These are phyloP conservation scores for Hypena proboscidalis DNA, from an alignment of 2,888 invertebrate species.

Conservation along the genomic window DNA sequence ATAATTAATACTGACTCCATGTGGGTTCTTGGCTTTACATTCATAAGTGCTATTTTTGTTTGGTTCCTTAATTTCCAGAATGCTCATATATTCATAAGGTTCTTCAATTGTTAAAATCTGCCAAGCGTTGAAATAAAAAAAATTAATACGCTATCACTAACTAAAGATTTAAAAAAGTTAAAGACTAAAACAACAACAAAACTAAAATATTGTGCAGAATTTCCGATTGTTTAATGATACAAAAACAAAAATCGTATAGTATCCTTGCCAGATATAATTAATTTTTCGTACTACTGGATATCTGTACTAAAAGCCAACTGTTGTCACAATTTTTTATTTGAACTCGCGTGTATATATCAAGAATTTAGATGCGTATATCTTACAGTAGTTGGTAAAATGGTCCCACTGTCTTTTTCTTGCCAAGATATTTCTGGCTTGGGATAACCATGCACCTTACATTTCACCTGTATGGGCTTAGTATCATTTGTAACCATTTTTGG, in stretches of 20 bases:
- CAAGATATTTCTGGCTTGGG: conserved; percentile 60
- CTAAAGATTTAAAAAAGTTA: no score
- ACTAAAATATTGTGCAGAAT: background rate
- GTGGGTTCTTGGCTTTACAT: conserved; percentile 55
- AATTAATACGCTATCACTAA: no score
- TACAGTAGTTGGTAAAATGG: conserved; percentile 41
- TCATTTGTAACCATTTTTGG: conserved; percentile 36
- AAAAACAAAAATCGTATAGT: no score
- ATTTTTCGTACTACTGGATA: no score
- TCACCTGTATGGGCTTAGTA: conserved; percentile 44
- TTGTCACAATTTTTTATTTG: no score
- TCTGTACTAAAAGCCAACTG: no score
- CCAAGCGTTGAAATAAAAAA: conserved; percentile 12
- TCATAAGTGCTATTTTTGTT: conserved; percentile 47
- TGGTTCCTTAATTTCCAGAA: conserved; percentile 47
- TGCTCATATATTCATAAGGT: conserved; percentile 57
- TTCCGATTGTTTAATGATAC: background rate
- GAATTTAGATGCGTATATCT: no score
- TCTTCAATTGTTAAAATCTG: conserved; percentile 47
- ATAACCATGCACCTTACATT: conserved; percentile 57
- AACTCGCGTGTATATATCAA: no score
- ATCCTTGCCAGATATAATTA: no score
- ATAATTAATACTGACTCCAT: conserved; percentile 29
- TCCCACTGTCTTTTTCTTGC: conserved; percentile 44
- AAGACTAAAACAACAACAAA: no score